Evolutionary conservation across 2,797 vertebrate genomes (phyloP).

Genomic region (Podarcis siculus): DNA sequence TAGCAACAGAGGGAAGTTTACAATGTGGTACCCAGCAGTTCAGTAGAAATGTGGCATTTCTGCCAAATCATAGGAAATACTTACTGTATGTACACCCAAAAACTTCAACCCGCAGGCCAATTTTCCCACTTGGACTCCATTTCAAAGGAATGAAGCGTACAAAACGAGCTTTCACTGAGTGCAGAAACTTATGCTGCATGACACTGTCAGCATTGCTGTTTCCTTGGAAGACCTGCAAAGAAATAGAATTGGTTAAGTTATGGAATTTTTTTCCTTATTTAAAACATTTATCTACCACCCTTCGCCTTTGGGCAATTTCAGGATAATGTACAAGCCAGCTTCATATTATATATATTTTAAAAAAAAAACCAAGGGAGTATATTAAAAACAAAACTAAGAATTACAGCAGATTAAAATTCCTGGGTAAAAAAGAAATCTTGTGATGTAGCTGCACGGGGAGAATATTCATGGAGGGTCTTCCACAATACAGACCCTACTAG

Average conservation of each 20-base stretch:
- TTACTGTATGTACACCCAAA: slow-evolving; percentile 96
- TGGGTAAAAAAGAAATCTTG: not conserved
- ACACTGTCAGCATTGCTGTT: slow-evolving; percentile 90
- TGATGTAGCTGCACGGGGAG: not conserved
- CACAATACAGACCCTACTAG: too few relatives aligned
- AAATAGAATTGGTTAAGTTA: slow-evolving; percentile 36
- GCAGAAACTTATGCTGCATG: slow-evolving; percentile 89
- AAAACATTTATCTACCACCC: not conserved
- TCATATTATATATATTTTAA: not conserved
- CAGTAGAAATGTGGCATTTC: not conserved
- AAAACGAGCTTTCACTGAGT: slow-evolving; percentile 89
- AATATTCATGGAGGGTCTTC: not conserved
- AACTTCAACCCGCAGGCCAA: slow-evolving; percentile 90
- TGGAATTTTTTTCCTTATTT: not conserved
- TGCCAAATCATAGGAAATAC: slow-evolving; percentile 65
- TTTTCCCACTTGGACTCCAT: slow-evolving; percentile 88
- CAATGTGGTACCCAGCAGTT: not conserved
- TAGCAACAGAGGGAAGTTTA: not conserved
- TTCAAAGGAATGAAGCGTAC: slow-evolving; percentile 90
- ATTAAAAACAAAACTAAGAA: not conserved
- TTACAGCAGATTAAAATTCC: not conserved
- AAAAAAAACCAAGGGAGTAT: not conserved
- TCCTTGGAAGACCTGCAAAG: slow-evolving; percentile 86
- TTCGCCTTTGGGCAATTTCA: not conserved
- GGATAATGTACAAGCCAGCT: too few relatives aligned